A percentile compares a stretch with the other conserved stretches of the same genome.
Conservation (phyloP, 2,113 vertebrate genomes). For the Salvelinus namaycush region DNA sequence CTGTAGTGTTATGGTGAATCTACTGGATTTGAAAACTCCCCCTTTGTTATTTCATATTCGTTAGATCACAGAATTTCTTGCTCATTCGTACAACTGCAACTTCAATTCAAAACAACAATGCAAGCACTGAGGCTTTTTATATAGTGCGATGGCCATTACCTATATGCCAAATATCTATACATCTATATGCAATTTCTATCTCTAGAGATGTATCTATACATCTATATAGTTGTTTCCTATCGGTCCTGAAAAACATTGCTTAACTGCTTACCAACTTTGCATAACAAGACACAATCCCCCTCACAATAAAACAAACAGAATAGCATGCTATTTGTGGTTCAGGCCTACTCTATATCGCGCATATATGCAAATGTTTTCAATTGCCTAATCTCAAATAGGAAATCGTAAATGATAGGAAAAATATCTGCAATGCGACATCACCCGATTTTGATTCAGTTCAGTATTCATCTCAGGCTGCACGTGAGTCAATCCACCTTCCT, state of each 20-base stretch:
- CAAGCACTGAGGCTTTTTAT: background rate
- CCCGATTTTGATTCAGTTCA: background rate
- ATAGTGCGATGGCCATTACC: background rate
- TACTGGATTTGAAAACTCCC: background rate
- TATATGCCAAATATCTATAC: too few species aligned
- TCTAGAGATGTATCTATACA: background rate
- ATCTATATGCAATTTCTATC: background rate
- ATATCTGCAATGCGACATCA: conserved; percentile 12
- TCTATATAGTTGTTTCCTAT: background rate
- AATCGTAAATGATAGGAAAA: background rate
- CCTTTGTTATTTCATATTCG: background rate
- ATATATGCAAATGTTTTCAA: background rate
- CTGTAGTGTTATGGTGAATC: background rate
- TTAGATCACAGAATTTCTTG: too few species aligned
- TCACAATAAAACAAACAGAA: background rate
- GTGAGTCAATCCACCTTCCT: conserved; percentile 1
- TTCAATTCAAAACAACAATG: background rate
- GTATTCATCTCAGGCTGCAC: background rate
- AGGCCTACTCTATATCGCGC: background rate
- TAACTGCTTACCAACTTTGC: background rate
- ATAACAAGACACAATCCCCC: background rate
- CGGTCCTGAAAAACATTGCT: background rate
- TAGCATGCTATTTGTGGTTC: background rate
- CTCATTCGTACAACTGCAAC: background rate
- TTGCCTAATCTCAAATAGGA: background rate